phyloP scores from a whole-genome alignment of 2,888 invertebrate species.

The Suillia variegata region DNA sequence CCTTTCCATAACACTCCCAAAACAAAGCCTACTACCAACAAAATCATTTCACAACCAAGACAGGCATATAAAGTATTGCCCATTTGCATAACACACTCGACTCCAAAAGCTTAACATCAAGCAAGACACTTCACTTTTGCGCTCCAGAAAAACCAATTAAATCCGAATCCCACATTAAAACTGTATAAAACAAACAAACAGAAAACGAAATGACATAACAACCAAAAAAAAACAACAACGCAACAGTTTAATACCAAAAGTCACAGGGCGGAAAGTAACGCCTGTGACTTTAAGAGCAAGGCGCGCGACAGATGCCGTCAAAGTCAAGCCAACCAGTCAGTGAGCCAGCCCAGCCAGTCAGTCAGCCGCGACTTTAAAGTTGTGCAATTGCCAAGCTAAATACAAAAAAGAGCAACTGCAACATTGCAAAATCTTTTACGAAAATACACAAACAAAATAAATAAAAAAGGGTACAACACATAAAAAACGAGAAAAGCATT shows the following conservation, averaged over 20 bases:
- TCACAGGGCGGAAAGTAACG: slow-evolving; percentile 23
- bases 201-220: slow-evolving; percentile 16
- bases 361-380: slow-evolving; percentile 6
- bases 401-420: slow-evolving; percentile 17
- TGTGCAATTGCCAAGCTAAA: slow-evolving; percentile 6
- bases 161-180: slow-evolving; percentile 21
- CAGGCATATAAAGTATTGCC: slow-evolving; percentile 8
- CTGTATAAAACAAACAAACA: background rate
- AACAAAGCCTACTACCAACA: slow-evolving; percentile 1
- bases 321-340: too few species aligned
- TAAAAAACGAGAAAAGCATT: too few species aligned
- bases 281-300: slow-evolving; percentile 12
- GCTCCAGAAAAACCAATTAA: slow-evolving; percentile 29
- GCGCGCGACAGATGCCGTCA: slow-evolving; percentile 32
- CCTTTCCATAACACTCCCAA: slow-evolving; percentile 10
- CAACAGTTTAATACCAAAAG: slow-evolving; percentile 12
- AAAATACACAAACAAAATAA: background rate
- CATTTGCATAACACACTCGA: background rate
- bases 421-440: slow-evolving; percentile 42
- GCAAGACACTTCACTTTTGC: slow-evolving; percentile 20
- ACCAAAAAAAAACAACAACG: slow-evolving; percentile 14
- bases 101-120: background rate
- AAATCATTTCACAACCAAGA: slow-evolving; percentile 2
- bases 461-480: slow-evolving; percentile 12
- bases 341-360: too few species aligned